Evolutionary conservation across 2,797 vertebrate genomes (phyloP).

Genomic region (Anguilla marmorata): DNA sequence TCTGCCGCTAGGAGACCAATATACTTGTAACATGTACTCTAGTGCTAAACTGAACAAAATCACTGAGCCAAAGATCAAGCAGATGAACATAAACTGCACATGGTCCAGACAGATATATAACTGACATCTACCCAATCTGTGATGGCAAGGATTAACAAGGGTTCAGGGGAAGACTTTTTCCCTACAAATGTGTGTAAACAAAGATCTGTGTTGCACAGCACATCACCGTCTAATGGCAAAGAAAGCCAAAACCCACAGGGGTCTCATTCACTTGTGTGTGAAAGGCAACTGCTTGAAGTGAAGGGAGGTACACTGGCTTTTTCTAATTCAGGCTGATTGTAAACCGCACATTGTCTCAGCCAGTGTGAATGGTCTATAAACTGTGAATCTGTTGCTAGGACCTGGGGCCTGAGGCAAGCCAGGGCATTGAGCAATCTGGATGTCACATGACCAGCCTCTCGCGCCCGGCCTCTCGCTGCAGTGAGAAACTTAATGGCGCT

Average conservation of each 20-base stretch:
- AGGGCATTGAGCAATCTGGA: not conserved
- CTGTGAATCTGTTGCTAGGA: not conserved
- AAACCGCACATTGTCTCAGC: not conserved
- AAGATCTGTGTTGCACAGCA: no score
- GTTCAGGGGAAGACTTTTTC: not conserved
- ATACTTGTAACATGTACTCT: not conserved
- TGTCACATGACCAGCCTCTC: slow-evolving; percentile 36
- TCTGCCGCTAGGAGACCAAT: not conserved
- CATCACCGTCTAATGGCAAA: not conserved
- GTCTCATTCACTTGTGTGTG: not conserved
- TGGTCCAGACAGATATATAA: not conserved
- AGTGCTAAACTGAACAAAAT: not conserved
- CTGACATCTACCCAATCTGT: not conserved
- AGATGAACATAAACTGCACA: not conserved
- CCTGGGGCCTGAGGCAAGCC: not conserved
- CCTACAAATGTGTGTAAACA: not conserved
- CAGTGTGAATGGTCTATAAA: slow-evolving; percentile 8
- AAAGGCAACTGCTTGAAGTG: not conserved
- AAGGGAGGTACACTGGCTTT: not conserved
- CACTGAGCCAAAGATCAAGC: not conserved
- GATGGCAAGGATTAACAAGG: not conserved
- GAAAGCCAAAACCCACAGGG: not conserved
- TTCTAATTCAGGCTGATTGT: not conserved
- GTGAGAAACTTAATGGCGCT: slow-evolving; percentile 52
- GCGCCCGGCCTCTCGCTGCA: slow-evolving; percentile 52